phyloP scores from a whole-genome alignment of 2,797 vertebrate species.

The Avahi laniger region DNA sequence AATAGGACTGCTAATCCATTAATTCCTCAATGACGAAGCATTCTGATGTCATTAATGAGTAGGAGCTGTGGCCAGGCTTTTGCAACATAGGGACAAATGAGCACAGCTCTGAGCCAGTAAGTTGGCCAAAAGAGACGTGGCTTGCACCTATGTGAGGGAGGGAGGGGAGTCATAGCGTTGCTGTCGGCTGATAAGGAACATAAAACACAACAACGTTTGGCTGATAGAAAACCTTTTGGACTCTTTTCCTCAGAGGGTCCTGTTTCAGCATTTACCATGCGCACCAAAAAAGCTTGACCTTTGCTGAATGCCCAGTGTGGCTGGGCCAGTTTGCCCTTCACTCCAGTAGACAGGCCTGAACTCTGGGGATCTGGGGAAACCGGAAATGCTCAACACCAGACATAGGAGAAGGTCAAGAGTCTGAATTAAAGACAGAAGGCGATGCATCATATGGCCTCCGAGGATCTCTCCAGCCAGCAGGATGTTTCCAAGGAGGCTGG shows the following conservation, averaged over 20 bases:
- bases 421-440: neutral
- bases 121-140: neutral
- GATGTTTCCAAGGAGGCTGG: neutral
- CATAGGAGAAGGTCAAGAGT: neutral
- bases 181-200: neutral
- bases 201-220: neutral
- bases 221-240: neutral
- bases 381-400: neutral
- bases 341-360: neutral
- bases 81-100: neutral
- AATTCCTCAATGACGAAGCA: neutral
- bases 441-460: accelerated
- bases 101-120: accelerated
- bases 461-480: accelerated
- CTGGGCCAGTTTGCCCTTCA: neutral
- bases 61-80: no score
- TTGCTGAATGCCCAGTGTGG: neutral
- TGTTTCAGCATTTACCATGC: neutral
- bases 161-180: accelerated
- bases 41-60: neutral
- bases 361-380: neutral
- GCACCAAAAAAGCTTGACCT: neutral
- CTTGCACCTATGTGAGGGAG: neutral
- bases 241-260: neutral
- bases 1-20: neutral